These are phyloP conservation scores for Rotaria socialis DNA, from an alignment of 2,888 invertebrate genomes.

Conservation along the genomic window DNA sequence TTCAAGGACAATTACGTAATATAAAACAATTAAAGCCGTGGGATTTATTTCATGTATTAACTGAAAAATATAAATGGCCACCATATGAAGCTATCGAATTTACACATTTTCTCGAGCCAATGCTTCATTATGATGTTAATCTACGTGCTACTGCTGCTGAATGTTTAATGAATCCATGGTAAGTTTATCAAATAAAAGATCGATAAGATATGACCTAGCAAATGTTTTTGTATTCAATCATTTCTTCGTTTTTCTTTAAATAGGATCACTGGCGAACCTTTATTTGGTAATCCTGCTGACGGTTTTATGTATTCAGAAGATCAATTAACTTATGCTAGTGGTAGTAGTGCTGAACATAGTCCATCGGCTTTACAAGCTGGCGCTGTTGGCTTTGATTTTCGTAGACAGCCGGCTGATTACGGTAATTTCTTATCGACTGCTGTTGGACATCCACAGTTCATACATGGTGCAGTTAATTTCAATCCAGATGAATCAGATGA, in stretches of 20 bases:
- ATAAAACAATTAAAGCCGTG: constrained; percentile 92
- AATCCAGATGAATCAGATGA: constrained; percentile 15
- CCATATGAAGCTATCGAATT: constrained; percentile 81
- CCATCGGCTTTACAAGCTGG: neutral
- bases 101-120: constrained; percentile 86
- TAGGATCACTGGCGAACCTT: constrained; percentile 24
- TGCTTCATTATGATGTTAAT: constrained; percentile 90
- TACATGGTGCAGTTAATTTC: neutral
- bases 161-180: constrained; percentile 89
- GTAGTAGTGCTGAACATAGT: neutral
- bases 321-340: neutral
- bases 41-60: constrained; percentile 86
- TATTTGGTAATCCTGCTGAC: constrained; percentile 7
- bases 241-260: neutral
- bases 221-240: too few species aligned
- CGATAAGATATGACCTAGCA: too few species aligned
- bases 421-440: neutral
- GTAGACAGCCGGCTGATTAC: neutral
- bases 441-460: neutral
- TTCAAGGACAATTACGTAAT: constrained; percentile 76
- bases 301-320: constrained; percentile 4
- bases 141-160: constrained; percentile 86
- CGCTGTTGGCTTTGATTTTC: neutral
- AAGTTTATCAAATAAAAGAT: neutral
- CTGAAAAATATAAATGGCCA: constrained; percentile 94